Evolutionary conservation across 2,888 invertebrate species (phyloP).

Genomic region (Sphaeridia pumilis): DNA sequence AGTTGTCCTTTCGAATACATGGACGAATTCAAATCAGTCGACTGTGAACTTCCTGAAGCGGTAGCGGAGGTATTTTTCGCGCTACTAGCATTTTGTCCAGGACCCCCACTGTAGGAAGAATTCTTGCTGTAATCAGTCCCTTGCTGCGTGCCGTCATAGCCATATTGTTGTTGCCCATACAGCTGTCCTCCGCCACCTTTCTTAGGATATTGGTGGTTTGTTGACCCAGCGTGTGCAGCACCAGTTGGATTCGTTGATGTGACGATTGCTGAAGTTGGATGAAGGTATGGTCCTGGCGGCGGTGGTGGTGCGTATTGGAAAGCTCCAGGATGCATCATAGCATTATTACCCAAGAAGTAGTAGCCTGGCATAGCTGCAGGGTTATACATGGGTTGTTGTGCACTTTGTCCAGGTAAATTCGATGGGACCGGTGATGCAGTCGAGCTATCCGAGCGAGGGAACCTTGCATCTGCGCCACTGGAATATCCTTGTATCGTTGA

Average conservation of each 20-base stretch:
- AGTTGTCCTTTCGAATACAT: constrained; percentile 82
- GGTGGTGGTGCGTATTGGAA: constrained; percentile 6
- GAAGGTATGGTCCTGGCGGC: constrained; percentile 20
- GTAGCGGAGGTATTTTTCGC: constrained; percentile 37
- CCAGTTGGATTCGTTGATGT: constrained; percentile 32
- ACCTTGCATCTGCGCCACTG: constrained; percentile 31
- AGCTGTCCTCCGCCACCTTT: constrained; percentile 20
- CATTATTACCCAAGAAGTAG: constrained; percentile 33
- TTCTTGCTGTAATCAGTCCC: constrained; percentile 30
- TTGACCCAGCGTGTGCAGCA: constrained; percentile 28
- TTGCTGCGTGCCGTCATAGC: constrained; percentile 29
- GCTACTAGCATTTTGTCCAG: constrained; percentile 29
- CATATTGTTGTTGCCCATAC: constrained; percentile 28
- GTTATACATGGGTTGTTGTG: constrained; percentile 34
- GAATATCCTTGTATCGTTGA: constrained; percentile 31
- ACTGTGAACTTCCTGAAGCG: constrained; percentile 42
- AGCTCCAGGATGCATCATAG: constrained; percentile 25
- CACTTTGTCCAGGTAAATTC: constrained; percentile 33
- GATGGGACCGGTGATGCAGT: constrained; percentile 36
- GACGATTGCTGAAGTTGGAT: constrained; percentile 21
- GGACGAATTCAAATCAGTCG: constrained; percentile 60
- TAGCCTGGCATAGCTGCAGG: constrained; percentile 28
- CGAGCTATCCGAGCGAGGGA: constrained; percentile 34
- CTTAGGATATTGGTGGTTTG: constrained; percentile 35
- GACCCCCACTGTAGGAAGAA: constrained; percentile 30